phyloP scores from a whole-genome alignment of 2,888 invertebrate species.

The Dolomedes plantarius region DNA sequence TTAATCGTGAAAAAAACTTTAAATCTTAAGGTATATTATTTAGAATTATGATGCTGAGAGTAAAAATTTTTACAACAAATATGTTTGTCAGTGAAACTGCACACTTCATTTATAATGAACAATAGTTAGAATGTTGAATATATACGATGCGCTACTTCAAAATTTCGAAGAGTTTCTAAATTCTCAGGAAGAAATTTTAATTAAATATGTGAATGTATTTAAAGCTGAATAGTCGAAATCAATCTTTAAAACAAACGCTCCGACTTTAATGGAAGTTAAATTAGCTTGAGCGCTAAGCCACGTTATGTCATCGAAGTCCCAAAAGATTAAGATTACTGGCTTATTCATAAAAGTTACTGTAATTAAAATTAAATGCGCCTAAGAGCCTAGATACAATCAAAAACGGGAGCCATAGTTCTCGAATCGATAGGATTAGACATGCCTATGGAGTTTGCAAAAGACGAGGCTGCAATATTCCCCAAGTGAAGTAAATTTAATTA shows the following conservation, averaged over 20 bases:
- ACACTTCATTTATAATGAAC: too few relatives aligned
- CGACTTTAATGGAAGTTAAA: neutral
- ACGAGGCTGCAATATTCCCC: conserved; percentile 36
- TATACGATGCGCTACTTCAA: too few relatives aligned
- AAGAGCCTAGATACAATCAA: conserved; percentile 24
- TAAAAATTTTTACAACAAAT: too few relatives aligned
- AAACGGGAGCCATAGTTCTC: conserved; percentile 9
- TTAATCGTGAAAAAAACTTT: too few relatives aligned
- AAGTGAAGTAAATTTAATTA: conserved; percentile 65
- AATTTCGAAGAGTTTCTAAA: too few relatives aligned
- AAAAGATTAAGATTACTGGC: neutral
- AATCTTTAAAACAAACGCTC: neutral
- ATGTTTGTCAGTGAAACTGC: too few relatives aligned
- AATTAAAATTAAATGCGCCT: conserved; percentile 18
- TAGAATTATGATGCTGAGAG: too few relatives aligned
- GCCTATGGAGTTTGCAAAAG: conserved; percentile 37
- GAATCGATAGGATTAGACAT: conserved; percentile 38
- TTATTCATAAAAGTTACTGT: conserved; percentile 11
- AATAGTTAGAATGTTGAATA: too few relatives aligned
- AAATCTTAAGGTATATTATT: too few relatives aligned
- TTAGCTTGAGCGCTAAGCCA: conserved; percentile 7
- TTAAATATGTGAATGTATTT: too few relatives aligned
- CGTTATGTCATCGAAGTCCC: conserved; percentile 10
- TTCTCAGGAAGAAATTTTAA: too few relatives aligned
- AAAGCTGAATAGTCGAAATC: neutral